phyloP scores from a whole-genome alignment of 1,140 invertebrate species.

The Ceratoteleas bidentatus region DNA sequence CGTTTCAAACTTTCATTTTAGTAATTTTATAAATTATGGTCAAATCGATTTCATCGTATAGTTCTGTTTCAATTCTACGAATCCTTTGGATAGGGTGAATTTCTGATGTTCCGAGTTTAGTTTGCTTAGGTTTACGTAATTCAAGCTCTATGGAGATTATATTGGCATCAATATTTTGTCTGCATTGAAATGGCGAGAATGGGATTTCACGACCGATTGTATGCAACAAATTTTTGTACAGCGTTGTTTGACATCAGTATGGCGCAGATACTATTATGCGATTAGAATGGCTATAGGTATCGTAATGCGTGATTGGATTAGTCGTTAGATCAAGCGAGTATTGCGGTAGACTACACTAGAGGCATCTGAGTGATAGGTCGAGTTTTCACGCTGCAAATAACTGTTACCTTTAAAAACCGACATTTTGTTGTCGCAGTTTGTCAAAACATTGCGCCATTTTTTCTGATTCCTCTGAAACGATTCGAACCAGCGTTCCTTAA shows the following conservation, averaged over 20 bases:
- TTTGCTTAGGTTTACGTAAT: too few species aligned
- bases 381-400: constrained; percentile 27
- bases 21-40: too few species aligned
- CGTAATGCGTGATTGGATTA: constrained; percentile 56
- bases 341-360: constrained; percentile 43
- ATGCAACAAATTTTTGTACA: constrained; percentile 29
- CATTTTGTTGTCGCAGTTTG: too few species aligned
- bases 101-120: too few species aligned
- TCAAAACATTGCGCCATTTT: too few species aligned
- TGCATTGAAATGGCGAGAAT: constrained; percentile 10
- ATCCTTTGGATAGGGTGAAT: too few species aligned
- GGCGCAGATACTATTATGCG: constrained; percentile 33
- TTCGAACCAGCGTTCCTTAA: too few species aligned
- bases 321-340: constrained; percentile 59
- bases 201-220: constrained; percentile 20
- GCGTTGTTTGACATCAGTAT: constrained; percentile 38
- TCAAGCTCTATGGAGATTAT: too few species aligned
- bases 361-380: constrained; percentile 19
- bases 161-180: neutral
- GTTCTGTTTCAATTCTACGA: too few species aligned
- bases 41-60: too few species aligned
- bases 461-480: too few species aligned
- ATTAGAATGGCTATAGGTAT: constrained; percentile 53
- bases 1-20: too few species aligned
- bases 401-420: constrained; percentile 4